Conservation (phyloP, 2,888 invertebrate genomes). For the Trissoscelio sp. region DNA sequence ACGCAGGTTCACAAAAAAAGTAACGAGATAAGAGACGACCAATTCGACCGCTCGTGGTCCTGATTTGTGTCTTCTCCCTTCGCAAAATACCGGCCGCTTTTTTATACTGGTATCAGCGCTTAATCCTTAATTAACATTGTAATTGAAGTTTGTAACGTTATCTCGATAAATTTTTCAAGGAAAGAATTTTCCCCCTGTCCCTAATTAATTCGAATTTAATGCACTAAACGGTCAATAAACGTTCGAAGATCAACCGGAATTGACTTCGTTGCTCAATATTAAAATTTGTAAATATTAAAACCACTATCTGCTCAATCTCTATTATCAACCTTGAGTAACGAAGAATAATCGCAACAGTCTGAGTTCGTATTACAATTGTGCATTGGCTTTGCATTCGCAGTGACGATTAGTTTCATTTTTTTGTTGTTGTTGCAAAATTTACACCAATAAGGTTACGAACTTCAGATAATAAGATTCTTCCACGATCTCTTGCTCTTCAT, state of each 20-base stretch:
- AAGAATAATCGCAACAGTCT: slow-evolving; percentile 67
- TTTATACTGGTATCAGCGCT: slow-evolving; percentile 34
- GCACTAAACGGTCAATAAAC: slow-evolving; percentile 58
- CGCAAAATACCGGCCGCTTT: slow-evolving; percentile 39
- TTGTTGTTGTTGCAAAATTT: slow-evolving; percentile 54
- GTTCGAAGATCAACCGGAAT: slow-evolving; percentile 58
- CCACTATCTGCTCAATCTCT: slow-evolving; percentile 58
- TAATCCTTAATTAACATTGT: slow-evolving; percentile 53
- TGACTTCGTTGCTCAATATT: slow-evolving; percentile 63
- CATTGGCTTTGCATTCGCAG: slow-evolving; percentile 26
- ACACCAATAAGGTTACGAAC: slow-evolving; percentile 68
- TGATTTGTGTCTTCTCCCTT: slow-evolving; percentile 61
- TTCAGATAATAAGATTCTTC: slow-evolving; percentile 60
- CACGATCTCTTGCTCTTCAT: background rate
- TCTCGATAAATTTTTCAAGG: slow-evolving; percentile 59
- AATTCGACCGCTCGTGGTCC: background rate
- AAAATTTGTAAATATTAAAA: slow-evolving; percentile 63
- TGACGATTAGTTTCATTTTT: too few species aligned
- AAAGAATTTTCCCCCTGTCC: background rate
- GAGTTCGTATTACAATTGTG: slow-evolving; percentile 60
- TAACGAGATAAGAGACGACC: background rate
- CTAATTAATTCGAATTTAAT: too few species aligned
- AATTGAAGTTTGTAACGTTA: slow-evolving; percentile 67
- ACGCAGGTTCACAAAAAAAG: background rate
- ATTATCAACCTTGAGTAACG: slow-evolving; percentile 60